Percentiles rank a stretch among this genome's conserved stretches.
These are phyloP conservation scores for Gambusia holbrooki DNA, from an alignment of 2,113 vertebrate species.

Conservation along the genomic window DNA sequence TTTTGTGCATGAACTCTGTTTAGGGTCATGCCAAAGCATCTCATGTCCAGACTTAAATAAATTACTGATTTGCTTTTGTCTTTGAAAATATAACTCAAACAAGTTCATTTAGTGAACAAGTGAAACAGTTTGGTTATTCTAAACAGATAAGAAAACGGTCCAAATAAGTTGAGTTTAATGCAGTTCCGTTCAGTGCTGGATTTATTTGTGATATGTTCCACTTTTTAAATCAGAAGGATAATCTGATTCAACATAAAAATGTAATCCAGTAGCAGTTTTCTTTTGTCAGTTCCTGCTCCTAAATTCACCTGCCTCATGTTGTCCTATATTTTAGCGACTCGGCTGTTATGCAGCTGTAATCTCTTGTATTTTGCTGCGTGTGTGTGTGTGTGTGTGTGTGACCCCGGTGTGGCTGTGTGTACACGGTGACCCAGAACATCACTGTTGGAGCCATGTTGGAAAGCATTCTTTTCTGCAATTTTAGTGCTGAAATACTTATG, in stretches of 20 bases:
- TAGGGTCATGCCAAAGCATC: too few species aligned
- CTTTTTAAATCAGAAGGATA: background rate
- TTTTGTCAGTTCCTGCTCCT: background rate
- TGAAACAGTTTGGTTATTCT: background rate
- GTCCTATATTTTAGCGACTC: conserved; percentile 16
- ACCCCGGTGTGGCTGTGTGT: background rate
- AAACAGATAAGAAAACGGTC: too few species aligned
- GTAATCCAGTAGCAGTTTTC: background rate
- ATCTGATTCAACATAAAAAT: background rate
- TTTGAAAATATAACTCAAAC: too few species aligned
- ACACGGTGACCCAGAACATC: conserved; percentile 21
- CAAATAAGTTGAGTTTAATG: too few species aligned
- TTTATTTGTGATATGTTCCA: background rate
- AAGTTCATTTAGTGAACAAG: background rate
- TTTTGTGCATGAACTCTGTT: too few species aligned
- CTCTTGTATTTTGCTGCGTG: conserved; percentile 13
- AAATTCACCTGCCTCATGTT: conserved; percentile 7
- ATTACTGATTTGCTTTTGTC: too few species aligned
- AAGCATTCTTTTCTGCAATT: conserved; percentile 36
- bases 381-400: background rate
- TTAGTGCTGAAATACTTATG: conserved; percentile 32
- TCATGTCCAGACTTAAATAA: too few species aligned
- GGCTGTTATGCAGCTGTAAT: conserved; percentile 1
- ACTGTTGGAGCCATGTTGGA: conserved; percentile 25
- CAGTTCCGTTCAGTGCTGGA: too few species aligned